Evolutionary conservation across 2,797 vertebrate genomes (phyloP), one percentile per base, ranked within the genome.

Genomic region (Phrynocephalus vlangalii): DNA sequence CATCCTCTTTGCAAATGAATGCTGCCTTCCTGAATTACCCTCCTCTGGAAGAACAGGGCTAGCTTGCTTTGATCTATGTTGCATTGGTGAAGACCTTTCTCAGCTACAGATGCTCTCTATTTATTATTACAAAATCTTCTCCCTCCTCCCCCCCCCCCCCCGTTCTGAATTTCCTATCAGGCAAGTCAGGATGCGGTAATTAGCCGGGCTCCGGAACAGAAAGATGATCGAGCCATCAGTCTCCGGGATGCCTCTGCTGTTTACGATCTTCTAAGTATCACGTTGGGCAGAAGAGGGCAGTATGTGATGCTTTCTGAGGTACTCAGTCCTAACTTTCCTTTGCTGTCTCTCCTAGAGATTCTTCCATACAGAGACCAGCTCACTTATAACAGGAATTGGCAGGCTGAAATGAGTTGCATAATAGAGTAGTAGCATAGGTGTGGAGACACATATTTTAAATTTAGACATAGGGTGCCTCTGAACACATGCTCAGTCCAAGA

Each of bases 271-370:
- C 98, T 99, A 84, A 98, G 97, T 91, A 98, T 99, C 91, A 98
- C 98, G 0, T 97, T 99, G 98, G 99, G 98, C 98, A 98, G 99
- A 95, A 98, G 99, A 95, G 98, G 98, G 96, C 99, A 99, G 98
- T 99, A 99, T 44, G 94, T 95, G 96, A 98, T 99, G 98, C 97
- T 99, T 10, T 98, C 99, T 2, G 98, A 99, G 98, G 99, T 99
- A 97, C 71, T 33, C 11, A 28, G 22, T 83, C n/a, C 0, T 30
- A 0, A 0, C 28, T 90, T 70, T 68, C 90, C n/a, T 72, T 0
- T 15, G 15, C n/a, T 10, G 22, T 0, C 30, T 44, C 33, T 56
- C 13, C 66, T 33, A 7, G 30, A 1, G 56, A 89, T 38, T 70
- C 0, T 30, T 73, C 0, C 6, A 50, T 72, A 20, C 60, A 63